Evolutionary conservation across 2,888 invertebrate species (phyloP).

Genomic region (Baronia brevicornis): DNA sequence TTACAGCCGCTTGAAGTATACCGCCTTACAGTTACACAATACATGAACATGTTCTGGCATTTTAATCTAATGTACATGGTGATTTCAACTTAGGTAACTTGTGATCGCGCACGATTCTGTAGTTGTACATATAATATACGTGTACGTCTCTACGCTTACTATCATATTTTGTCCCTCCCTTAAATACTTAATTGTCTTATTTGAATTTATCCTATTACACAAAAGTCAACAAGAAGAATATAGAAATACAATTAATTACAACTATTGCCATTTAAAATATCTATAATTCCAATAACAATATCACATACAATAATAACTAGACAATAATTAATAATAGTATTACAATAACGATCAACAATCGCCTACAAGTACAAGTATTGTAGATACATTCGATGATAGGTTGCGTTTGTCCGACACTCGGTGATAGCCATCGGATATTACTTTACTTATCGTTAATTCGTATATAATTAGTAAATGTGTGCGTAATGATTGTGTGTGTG

Average conservation of each 20-base stretch:
- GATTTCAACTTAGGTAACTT: too few relatives aligned
- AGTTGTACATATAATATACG: too few relatives aligned
- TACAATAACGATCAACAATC: constrained; percentile 68
- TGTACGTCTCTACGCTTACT: too few relatives aligned
- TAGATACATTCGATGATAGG: constrained; percentile 65
- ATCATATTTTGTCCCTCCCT: too few relatives aligned
- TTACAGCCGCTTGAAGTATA: too few relatives aligned
- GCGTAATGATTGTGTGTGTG: constrained; percentile 59
- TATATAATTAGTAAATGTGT: constrained; percentile 49
- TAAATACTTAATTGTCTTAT: constrained; percentile 32
- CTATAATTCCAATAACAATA: constrained; percentile 71
- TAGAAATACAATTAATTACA: constrained; percentile 45
- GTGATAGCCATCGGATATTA: too few relatives aligned
- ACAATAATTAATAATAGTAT: constrained; percentile 51
- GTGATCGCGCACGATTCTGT: too few relatives aligned
- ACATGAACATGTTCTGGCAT: too few relatives aligned
- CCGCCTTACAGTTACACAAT: too few relatives aligned
- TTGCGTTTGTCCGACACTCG: constrained; percentile 29
- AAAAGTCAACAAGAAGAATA: constrained; percentile 70
- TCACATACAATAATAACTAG: constrained; percentile 72
- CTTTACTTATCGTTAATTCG: constrained; percentile 55
- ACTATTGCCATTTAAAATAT: constrained; percentile 61
- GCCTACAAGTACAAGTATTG: too few relatives aligned
- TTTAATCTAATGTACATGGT: too few relatives aligned
- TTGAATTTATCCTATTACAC: constrained; percentile 48